Percentiles rank a stretch among this genome's conserved stretches.
Evolutionary conservation across 2,888 invertebrate species (phyloP).

Genomic region (Eupithecia subfuscata): DNA sequence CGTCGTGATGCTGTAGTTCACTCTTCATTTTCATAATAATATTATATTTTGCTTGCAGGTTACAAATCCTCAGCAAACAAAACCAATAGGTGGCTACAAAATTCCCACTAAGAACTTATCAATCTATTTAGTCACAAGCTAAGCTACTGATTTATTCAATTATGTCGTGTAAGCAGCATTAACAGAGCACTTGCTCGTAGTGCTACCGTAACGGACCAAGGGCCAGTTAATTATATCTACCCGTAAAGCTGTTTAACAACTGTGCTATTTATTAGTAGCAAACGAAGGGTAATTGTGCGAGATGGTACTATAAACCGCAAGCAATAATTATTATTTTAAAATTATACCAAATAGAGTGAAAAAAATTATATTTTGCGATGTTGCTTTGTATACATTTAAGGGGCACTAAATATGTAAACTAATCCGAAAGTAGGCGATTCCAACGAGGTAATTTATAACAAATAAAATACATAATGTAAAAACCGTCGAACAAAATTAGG

Average conservation of each 20-base stretch:
- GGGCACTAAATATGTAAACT: neutral
- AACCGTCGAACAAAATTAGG: neutral
- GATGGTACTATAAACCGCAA: conserved; percentile 52
- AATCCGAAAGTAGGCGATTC: neutral
- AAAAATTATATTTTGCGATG: neutral
- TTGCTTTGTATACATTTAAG: neutral
- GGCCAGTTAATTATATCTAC: conserved; percentile 72
- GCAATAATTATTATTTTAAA: conserved; percentile 32
- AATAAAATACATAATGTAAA: neutral
- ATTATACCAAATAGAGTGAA: neutral
- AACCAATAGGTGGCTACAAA: neutral
- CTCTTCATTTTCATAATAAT: too few species aligned
- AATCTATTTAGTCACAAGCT: neutral
- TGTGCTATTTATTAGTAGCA: conserved; percentile 72
- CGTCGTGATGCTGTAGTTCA: too few species aligned
- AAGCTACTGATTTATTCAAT: conserved; percentile 13
- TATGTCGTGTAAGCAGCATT: conserved; percentile 30
- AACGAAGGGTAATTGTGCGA: conserved; percentile 73
- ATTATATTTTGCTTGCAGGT: neutral
- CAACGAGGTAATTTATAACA: neutral
- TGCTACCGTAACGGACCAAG: conserved; percentile 67
- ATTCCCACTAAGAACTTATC: neutral
- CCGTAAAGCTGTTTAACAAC: conserved; percentile 68
- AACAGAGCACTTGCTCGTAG: conserved; percentile 59
- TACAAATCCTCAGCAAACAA: neutral